phyloP scores from a whole-genome alignment of 2,113 vertebrate species.

The Zapornia atra region DNA sequence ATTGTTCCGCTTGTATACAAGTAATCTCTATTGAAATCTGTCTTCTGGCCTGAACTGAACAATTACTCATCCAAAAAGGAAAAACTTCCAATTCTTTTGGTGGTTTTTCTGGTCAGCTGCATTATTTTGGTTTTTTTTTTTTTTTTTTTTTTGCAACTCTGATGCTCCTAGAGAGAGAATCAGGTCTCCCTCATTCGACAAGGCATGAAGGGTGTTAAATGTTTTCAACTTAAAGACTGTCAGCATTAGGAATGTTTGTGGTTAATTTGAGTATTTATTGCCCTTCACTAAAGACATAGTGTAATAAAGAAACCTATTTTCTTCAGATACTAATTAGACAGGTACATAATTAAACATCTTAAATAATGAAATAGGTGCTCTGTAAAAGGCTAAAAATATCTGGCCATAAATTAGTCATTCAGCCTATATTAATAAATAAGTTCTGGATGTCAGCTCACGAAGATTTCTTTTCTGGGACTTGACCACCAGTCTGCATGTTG shows the following conservation, averaged over 20 bases:
- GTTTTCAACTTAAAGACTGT: not conserved
- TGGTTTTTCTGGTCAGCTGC: not conserved
- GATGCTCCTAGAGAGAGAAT: not conserved
- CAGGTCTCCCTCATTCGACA: not conserved
- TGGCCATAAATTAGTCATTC: conserved; percentile 77
- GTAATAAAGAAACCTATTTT: conserved; percentile 61
- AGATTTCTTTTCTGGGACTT: conserved; percentile 40
- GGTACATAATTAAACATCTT: conserved; percentile 68
- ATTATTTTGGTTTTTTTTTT: not conserved
- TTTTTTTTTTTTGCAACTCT: not conserved
- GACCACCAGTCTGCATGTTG: not conserved
- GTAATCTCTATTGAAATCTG: not conserved
- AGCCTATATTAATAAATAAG: conserved; percentile 76
- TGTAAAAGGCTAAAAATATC: conserved; percentile 70
- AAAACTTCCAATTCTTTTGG: not conserved
- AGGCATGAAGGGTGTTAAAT: not conserved
- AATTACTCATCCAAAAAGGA: not conserved
- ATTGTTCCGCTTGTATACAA: not conserved
- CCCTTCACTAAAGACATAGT: conserved; percentile 1
- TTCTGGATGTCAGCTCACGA: conserved; percentile 25
- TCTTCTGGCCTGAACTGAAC: not conserved
- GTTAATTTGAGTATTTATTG: not conserved
- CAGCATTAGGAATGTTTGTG: not conserved
- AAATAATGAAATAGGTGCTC: conserved; percentile 73
- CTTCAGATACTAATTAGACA: conserved; percentile 74